These are phyloP conservation scores for Chrysopilus asiliformis DNA, from an alignment of 2,888 invertebrate genomes.

Conservation along the genomic window DNA sequence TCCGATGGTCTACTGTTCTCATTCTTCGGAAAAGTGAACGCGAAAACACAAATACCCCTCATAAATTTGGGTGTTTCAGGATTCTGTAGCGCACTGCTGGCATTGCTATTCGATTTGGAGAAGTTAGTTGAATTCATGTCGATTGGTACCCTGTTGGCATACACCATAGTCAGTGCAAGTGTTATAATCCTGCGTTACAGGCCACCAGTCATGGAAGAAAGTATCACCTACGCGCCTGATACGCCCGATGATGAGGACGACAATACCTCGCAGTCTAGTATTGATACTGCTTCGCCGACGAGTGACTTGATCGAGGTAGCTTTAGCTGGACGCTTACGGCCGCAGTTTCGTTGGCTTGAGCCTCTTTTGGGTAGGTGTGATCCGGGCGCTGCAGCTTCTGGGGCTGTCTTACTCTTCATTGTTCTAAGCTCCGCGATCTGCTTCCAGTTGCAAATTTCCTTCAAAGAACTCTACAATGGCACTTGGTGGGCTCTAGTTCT, in stretches of 20 bases:
- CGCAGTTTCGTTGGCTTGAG: slow-evolving; percentile 60
- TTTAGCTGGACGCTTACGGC: slow-evolving; percentile 61
- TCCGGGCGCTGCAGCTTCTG: slow-evolving; percentile 61
- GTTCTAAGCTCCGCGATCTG: slow-evolving; percentile 55
- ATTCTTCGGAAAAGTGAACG: slow-evolving; percentile 61
- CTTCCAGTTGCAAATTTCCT: slow-evolving; percentile 49
- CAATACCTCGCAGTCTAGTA: slow-evolving; percentile 47
- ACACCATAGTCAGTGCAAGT: slow-evolving; percentile 82
- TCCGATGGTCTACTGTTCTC: slow-evolving; percentile 74
- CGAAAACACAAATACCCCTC: slow-evolving; percentile 69
- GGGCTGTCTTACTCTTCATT: slow-evolving; percentile 57
- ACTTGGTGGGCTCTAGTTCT: slow-evolving; percentile 57
- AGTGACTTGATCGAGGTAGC: slow-evolving; percentile 42
- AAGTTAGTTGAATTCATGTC: slow-evolving; percentile 92
- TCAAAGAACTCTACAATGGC: slow-evolving; percentile 40
- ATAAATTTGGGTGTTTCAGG: slow-evolving; percentile 67
- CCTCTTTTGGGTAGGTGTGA: slow-evolving; percentile 58
- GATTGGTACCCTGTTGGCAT: slow-evolving; percentile 75
- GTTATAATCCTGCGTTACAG: slow-evolving; percentile 76
- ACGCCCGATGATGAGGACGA: slow-evolving; percentile 43
- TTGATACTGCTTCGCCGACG: slow-evolving; percentile 45
- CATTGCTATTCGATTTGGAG: slow-evolving; percentile 73
- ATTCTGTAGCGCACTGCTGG: slow-evolving; percentile 58
- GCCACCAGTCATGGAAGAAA: slow-evolving; percentile 42
- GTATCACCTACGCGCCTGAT: slow-evolving; percentile 40